A percentile compares a stretch with the other conserved stretches of the same genome.
Evolutionary conservation across 2,888 invertebrate genomes (phyloP).

Genomic region (Hydroisotoma schaefferi): DNA sequence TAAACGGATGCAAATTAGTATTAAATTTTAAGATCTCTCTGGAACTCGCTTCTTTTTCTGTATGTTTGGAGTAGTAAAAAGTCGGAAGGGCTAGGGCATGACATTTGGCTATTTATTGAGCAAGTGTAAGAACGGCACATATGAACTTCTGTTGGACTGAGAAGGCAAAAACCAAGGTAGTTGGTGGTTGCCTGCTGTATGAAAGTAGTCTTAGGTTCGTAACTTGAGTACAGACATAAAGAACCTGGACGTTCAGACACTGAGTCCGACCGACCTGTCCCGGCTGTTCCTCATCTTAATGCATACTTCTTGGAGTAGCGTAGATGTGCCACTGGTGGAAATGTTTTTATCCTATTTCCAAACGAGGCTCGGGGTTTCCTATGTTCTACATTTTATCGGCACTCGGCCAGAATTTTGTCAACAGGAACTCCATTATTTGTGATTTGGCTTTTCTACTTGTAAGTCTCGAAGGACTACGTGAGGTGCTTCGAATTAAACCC

Average conservation of each 20-base stretch:
- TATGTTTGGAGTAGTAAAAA: not conserved
- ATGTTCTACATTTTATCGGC: constrained; percentile 8
- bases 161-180: no score
- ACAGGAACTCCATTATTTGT: constrained; percentile 14
- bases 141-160: no score
- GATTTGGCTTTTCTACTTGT: constrained; percentile 7
- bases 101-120: not conserved
- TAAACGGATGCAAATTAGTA: not conserved
- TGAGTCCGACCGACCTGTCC: no score
- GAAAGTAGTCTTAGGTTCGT: no score
- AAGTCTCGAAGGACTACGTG: not conserved
- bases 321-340: not conserved
- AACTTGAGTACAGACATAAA: no score
- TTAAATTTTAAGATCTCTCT: constrained; percentile 4
- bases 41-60: not conserved
- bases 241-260: no score
- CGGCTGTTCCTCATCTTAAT: not conserved
- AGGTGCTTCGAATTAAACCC: not conserved
- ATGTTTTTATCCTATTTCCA: constrained; percentile 6
- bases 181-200: not conserved
- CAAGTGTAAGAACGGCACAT: not conserved
- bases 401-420: constrained; percentile 8
- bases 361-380: constrained; percentile 1
- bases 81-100: not conserved
- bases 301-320: constrained; percentile 1